phyloP scores from a whole-genome alignment of 2,888 invertebrate species.

The Microplitis manilae region DNA sequence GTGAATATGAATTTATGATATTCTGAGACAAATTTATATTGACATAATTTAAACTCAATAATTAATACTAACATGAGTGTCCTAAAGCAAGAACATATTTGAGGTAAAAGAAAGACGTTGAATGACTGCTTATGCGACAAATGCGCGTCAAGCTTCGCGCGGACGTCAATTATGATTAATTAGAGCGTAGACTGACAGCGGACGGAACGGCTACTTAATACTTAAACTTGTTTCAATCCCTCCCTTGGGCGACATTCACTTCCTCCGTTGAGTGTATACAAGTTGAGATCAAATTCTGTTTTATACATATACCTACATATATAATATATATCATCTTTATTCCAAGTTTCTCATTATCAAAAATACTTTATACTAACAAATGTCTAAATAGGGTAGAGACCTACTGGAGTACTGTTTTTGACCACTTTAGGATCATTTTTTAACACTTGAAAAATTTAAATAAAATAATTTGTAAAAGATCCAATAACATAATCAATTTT shows the following conservation, averaged over 20 bases:
- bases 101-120: constrained; percentile 16
- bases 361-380: not conserved
- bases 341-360: not conserved
- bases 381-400: no score
- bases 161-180: constrained; percentile 71
- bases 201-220: constrained; percentile 69
- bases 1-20: not conserved
- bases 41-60: not conserved
- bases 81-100: not conserved
- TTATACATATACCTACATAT: constrained; percentile 1
- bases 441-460: no score
- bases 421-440: no score
- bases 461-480: no score
- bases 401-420: no score
- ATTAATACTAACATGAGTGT: not conserved
- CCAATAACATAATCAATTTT: no score
- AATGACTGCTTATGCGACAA: constrained; percentile 42
- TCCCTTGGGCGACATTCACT: constrained; percentile 47
- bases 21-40: not conserved
- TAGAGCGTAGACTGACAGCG: constrained; percentile 71
- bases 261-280: constrained; percentile 44
- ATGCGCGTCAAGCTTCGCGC: constrained; percentile 70
- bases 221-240: constrained; percentile 67
- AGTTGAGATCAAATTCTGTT: constrained; percentile 18
- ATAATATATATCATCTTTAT: not conserved